These are phyloP conservation scores for Iphiclides podalirius DNA, from an alignment of 2,888 invertebrate genomes.

Conservation along the genomic window DNA sequence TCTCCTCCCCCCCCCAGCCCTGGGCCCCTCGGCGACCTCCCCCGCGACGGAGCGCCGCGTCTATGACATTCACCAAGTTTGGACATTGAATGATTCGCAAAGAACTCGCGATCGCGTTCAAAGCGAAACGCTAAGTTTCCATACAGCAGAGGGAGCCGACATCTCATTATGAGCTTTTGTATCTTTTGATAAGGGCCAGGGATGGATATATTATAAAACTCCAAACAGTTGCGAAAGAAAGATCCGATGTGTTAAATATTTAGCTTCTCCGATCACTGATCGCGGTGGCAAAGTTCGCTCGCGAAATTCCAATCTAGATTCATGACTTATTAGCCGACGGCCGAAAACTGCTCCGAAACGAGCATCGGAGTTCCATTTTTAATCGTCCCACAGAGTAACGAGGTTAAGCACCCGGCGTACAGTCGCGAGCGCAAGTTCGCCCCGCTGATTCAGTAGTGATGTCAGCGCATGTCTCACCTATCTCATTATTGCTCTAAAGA, in stretches of 20 bases:
- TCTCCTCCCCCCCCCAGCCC: constrained; percentile 31
- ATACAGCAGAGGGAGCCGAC: too few species aligned
- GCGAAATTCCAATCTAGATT: background rate
- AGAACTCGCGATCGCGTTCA: background rate
- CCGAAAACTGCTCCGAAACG: background rate
- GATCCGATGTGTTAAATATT: too few species aligned
- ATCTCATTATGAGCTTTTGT: too few species aligned
- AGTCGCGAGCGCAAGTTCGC: constrained; percentile 3
- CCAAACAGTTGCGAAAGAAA: too few species aligned
- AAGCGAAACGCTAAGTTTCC: background rate
- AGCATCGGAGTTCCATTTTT: constrained; percentile 5
- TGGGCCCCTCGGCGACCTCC: constrained; percentile 35
- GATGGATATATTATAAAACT: too few species aligned
- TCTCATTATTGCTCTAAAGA: background rate
- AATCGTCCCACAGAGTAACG: constrained; percentile 16
- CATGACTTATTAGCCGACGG: background rate
- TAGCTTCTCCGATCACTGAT: too few species aligned
- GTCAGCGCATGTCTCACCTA: constrained; percentile 17
- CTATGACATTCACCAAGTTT: constrained; percentile 22
- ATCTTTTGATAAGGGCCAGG: too few species aligned
- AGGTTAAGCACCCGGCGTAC: constrained; percentile 18
- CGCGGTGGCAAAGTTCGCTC: background rate
- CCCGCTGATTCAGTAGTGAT: constrained; percentile 18
- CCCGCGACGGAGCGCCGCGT: constrained; percentile 19
- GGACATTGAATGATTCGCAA: constrained; percentile 15